Evolutionary conservation across 2,797 vertebrate species (phyloP).

Genomic region (Parambassis ranga): DNA sequence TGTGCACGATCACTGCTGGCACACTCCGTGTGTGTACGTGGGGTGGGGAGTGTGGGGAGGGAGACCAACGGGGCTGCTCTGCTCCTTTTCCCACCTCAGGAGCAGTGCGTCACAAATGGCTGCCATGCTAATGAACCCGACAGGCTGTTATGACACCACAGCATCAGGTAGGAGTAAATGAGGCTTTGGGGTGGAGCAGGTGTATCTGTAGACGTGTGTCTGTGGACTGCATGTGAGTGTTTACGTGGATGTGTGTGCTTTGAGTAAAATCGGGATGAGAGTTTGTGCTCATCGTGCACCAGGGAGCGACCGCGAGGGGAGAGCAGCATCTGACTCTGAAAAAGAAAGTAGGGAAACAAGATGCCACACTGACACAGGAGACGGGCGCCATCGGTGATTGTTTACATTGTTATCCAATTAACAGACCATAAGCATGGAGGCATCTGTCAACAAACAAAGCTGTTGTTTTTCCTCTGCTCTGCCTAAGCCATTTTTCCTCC

Average conservation of each 20-base stretch:
- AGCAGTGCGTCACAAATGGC: constrained; percentile 67
- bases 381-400: constrained; percentile 94
- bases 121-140: constrained; percentile 81
- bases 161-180: constrained; percentile 83
- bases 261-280: constrained; percentile 40
- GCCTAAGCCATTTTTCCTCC: constrained; percentile 74
- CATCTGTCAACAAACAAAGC: constrained; percentile 99
- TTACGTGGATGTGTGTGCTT: constrained; percentile 22
- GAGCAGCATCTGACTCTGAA: constrained; percentile 76
- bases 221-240: constrained; percentile 16
- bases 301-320: constrained; percentile 49
- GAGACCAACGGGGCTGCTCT: constrained; percentile 51
- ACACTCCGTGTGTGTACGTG: constrained; percentile 57
- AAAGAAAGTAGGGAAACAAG: constrained; percentile 82
- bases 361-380: constrained; percentile 88
- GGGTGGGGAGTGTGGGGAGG: too few species aligned
- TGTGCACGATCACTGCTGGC: constrained; percentile 45
- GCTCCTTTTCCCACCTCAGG: constrained; percentile 72
- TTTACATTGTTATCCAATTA: constrained; percentile 99
- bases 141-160: constrained; percentile 80
- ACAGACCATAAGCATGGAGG: constrained; percentile 93
- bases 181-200: constrained; percentile 79
- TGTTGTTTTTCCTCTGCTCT: constrained; percentile 95
- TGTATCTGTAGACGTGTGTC: constrained; percentile 44
- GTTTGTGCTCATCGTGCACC: constrained; percentile 51